Evolutionary conservation across 1,140 invertebrate species (phyloP).

Genomic region (Brachionus calyciflorus): DNA sequence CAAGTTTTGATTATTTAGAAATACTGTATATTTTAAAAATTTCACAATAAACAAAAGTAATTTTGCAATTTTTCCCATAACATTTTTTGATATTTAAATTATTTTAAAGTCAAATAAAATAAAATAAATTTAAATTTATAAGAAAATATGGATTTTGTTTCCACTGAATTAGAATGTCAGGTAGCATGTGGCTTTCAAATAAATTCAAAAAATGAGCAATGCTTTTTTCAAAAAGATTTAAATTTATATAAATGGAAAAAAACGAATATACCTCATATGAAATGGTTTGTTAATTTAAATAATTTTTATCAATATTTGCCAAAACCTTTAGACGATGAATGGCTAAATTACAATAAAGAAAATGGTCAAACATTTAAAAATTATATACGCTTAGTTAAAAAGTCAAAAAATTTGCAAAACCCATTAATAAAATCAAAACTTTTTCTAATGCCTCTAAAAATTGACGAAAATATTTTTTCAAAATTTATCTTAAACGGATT

Average conservation of each 20-base stretch:
- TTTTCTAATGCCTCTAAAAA: not conserved
- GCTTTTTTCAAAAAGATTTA: not conserved
- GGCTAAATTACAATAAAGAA: not conserved
- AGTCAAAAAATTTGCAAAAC: not conserved
- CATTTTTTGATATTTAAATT: no score
- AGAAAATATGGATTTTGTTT: no score
- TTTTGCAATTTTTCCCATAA: no score
- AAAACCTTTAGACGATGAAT: not conserved
- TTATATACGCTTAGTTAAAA: not conserved
- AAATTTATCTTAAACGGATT: not conserved
- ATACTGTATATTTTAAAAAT: no score
- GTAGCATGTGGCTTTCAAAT: no score
- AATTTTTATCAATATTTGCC: conserved; percentile 2
- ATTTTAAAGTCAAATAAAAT: no score
- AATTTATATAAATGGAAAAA: conserved; percentile 8
- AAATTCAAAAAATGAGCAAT: not conserved
- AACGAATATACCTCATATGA: not conserved
- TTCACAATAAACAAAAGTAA: no score
- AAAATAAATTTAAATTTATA: no score
- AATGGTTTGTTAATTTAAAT: not conserved
- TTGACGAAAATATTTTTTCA: not conserved
- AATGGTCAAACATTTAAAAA: conserved; percentile 7
- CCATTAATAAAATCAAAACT: not conserved
- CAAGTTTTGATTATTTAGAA: no score
- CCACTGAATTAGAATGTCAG: no score